Percentiles rank a stretch among this genome's conserved stretches.
These are phyloP conservation scores for Eudorcas thomsonii DNA, from an alignment of 2,113 vertebrate genomes.

Conservation along the genomic window DNA sequence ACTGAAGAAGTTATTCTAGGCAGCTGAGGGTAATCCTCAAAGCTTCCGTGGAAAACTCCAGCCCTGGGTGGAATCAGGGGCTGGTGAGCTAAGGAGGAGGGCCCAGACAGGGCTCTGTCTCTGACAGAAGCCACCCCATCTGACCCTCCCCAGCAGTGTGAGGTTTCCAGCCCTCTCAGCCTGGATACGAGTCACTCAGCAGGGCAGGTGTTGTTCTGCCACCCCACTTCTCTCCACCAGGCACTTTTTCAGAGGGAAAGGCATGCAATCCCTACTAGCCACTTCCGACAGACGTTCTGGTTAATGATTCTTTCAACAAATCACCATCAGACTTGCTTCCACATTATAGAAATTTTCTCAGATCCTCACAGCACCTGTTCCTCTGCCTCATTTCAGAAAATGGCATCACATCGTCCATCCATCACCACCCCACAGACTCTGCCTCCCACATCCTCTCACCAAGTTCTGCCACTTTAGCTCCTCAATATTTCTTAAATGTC, in stretches of 20 bases:
- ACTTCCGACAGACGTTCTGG: neutral
- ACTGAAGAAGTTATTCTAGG: neutral
- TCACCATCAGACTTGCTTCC: neutral
- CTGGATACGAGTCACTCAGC: neutral
- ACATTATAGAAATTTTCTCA: neutral
- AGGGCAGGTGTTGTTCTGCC: rapidly evolving
- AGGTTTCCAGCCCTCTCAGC: neutral
- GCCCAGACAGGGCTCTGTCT: neutral
- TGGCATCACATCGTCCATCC: rapidly evolving
- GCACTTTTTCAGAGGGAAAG: neutral
- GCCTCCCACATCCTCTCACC: neutral
- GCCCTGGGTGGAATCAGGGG: neutral
- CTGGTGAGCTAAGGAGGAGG: neutral
- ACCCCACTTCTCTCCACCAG: neutral
- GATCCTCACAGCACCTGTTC: neutral
- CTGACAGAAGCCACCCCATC: neutral
- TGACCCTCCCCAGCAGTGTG: rapidly evolving
- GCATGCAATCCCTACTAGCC: neutral
- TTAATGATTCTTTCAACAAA: neutral
- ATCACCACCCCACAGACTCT: neutral
- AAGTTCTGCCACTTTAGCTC: neutral
- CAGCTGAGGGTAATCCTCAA: neutral
- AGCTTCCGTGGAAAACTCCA: neutral
- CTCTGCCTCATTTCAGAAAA: neutral
- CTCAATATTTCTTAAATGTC: neutral